phyloP scores from a whole-genome alignment of 2,888 invertebrate genomes.

The Amorpha juglandis region DNA sequence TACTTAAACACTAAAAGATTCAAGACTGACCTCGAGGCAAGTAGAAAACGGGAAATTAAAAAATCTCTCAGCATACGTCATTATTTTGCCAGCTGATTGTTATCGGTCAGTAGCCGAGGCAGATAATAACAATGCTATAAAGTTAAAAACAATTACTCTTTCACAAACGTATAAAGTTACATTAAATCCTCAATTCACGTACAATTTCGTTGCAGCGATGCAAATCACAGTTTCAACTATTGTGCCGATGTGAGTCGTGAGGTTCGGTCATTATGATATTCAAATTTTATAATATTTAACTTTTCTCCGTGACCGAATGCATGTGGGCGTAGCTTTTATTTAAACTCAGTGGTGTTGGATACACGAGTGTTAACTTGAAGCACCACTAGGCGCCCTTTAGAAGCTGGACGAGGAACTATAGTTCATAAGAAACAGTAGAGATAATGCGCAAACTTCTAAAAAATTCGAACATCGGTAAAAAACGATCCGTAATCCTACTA shows the following conservation, averaged over 20 bases:
- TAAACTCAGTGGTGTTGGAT: slow-evolving; percentile 35
- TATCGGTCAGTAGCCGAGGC: slow-evolving; percentile 16
- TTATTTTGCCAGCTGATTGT: slow-evolving; percentile 9
- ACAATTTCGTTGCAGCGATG: slow-evolving; percentile 43
- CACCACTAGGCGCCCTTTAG: slow-evolving; percentile 31
- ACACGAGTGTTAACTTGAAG: slow-evolving; percentile 37
- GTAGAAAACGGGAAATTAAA: not conserved
- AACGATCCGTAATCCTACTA: too few relatives aligned
- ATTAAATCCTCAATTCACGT: slow-evolving; percentile 42
- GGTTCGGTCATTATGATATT: slow-evolving; percentile 50
- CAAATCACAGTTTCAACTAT: slow-evolving; percentile 46
- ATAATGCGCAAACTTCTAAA: not conserved
- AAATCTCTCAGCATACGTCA: not conserved
- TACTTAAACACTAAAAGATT: too few relatives aligned
- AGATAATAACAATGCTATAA: slow-evolving; percentile 26
- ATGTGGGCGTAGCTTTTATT: slow-evolving; percentile 42
- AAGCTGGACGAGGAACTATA: slow-evolving; percentile 23
- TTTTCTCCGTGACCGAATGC: slow-evolving; percentile 34
- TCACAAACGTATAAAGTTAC: slow-evolving; percentile 33
- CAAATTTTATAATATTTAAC: slow-evolving; percentile 45
- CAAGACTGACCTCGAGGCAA: not conserved
- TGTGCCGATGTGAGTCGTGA: slow-evolving; percentile 43
- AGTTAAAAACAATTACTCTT: slow-evolving; percentile 31
- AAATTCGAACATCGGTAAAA: too few relatives aligned
- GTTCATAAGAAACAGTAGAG: slow-evolving; percentile 1